Evolutionary conservation across 2,888 invertebrate genomes (phyloP).

Genomic region (Anthophora plumipes): DNA sequence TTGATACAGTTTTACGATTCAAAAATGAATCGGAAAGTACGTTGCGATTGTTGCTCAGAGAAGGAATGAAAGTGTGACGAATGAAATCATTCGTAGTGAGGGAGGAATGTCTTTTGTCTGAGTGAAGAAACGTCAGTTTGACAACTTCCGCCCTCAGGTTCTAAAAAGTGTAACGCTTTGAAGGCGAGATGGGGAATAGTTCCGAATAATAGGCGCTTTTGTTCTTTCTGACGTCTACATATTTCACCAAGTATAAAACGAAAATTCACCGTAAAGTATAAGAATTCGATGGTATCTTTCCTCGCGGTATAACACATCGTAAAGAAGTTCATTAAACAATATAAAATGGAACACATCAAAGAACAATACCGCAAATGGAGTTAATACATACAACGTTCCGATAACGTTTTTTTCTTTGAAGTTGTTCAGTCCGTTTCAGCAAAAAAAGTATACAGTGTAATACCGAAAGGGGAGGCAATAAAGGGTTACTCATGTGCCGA

Average conservation of each 20-base stretch:
- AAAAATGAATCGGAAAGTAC: background rate
- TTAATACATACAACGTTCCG: background rate
- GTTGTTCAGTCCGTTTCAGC: background rate
- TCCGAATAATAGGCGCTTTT: slow-evolving; percentile 38
- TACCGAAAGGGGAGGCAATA: background rate
- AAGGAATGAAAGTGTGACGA: slow-evolving; percentile 23
- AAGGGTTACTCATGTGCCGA: background rate
- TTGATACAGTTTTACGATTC: background rate
- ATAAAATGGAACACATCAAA: background rate
- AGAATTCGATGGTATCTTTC: background rate
- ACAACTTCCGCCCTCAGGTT: slow-evolving; percentile 47
- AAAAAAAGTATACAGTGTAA: background rate
- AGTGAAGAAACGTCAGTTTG: slow-evolving; percentile 27
- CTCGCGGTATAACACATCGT: background rate
- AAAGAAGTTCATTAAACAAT: background rate
- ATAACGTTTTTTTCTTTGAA: background rate
- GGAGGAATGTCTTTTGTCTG: slow-evolving; percentile 32
- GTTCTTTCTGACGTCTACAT: slow-evolving; percentile 10
- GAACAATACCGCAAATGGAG: too few relatives aligned
- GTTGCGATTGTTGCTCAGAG: background rate
- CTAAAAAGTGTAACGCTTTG: slow-evolving; percentile 39
- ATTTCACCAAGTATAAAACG: background rate
- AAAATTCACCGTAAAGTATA: background rate
- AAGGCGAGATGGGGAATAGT: slow-evolving; percentile 11
- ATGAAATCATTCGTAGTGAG: slow-evolving; percentile 38